A percentile compares a stretch with the other conserved stretches of the same genome.
Conservation (phyloP, 2,888 invertebrate species). For the Leucania comma region DNA sequence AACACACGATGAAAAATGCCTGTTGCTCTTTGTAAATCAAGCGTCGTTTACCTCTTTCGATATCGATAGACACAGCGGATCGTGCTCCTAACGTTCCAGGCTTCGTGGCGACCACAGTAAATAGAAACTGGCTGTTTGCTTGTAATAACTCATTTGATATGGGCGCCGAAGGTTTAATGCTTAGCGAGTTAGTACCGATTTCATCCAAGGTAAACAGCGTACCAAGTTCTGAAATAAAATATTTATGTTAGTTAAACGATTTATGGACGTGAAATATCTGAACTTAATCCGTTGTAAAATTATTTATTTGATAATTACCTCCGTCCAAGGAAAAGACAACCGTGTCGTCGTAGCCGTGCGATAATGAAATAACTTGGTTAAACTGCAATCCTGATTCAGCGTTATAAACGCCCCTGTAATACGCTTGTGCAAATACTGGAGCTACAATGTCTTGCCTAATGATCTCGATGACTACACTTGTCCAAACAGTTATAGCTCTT, state of each 20-base stretch:
- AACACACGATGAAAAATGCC: neutral
- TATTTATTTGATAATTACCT: constrained; percentile 62
- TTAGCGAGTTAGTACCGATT: constrained; percentile 46
- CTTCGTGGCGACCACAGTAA: constrained; percentile 68
- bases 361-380: constrained; percentile 68
- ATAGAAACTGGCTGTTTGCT: constrained; percentile 65
- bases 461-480: constrained; percentile 74
- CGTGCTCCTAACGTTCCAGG: constrained; percentile 55
- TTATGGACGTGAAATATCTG: neutral
- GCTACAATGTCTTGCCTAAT: constrained; percentile 62
- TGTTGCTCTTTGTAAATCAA: neutral
- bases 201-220: constrained; percentile 60
- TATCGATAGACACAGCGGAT: constrained; percentile 70
- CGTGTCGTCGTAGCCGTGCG: constrained; percentile 72
- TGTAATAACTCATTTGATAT: constrained; percentile 67
- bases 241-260: neutral
- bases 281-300: constrained; percentile 9
- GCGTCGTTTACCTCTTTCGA: constrained; percentile 68
- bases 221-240: constrained; percentile 62
- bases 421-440: constrained; percentile 72
- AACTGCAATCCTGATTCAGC: constrained; percentile 66
- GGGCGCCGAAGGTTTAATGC: constrained; percentile 38
- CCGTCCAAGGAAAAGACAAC: constrained; percentile 73
- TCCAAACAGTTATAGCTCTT: constrained; percentile 72
- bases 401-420: constrained; percentile 73